Conservation (phyloP, 2,888 invertebrate species). For the Eupithecia subfuscata region DNA sequence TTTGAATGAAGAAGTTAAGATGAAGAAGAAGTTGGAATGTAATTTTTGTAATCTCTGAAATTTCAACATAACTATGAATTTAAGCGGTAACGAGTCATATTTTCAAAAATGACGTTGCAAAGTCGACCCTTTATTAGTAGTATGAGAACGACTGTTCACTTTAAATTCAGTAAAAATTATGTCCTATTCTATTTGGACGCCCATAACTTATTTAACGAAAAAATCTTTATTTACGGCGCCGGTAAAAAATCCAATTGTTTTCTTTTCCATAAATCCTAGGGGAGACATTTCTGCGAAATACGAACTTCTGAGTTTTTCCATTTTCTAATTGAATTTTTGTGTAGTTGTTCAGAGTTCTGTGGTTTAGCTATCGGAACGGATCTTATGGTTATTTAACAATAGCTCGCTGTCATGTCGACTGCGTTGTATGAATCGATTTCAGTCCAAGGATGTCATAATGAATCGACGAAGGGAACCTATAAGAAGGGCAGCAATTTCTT, state of each 20-base stretch:
- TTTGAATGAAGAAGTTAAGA: too few relatives aligned
- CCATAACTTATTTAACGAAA: conserved; percentile 6
- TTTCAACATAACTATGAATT: too few relatives aligned
- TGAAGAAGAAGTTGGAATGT: too few relatives aligned
- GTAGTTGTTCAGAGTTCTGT: not conserved
- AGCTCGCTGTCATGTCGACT: too few relatives aligned
- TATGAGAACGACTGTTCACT: not conserved
- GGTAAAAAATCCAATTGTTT: conserved; percentile 31
- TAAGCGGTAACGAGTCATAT: too few relatives aligned
- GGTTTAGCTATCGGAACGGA: not conserved
- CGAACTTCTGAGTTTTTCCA: conserved; percentile 6
- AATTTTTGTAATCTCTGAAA: too few relatives aligned
- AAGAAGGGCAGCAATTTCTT: too few relatives aligned
- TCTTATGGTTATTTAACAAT: not conserved
- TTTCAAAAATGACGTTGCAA: too few relatives aligned
- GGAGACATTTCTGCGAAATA: conserved; percentile 12
- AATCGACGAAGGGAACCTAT: too few relatives aligned
- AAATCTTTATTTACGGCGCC: conserved; percentile 28
- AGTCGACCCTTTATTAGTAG: too few relatives aligned
- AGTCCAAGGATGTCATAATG: too few relatives aligned
- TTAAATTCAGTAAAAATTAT: not conserved
- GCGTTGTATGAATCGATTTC: too few relatives aligned
- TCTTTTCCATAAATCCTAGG: conserved; percentile 33
- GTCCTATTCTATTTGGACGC: not conserved
- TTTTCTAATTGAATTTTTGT: conserved; percentile 5